These are phyloP conservation scores for Dendrolimus houi DNA, from an alignment of 2,888 invertebrate species.

Conservation along the genomic window DNA sequence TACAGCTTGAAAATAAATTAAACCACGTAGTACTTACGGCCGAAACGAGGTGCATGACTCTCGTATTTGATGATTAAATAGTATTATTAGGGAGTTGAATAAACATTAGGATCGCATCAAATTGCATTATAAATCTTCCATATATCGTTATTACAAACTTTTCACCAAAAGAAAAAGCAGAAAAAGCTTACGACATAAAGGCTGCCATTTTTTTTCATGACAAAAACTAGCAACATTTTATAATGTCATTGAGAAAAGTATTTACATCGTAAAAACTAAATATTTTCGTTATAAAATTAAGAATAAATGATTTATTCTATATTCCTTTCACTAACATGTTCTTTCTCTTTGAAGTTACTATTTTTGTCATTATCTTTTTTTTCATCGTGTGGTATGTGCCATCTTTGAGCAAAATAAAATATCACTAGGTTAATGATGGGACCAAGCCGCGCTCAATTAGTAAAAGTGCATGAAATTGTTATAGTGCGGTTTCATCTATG, in stretches of 20 bases:
- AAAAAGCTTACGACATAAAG: slow-evolving; percentile 74
- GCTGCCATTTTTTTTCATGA: slow-evolving; percentile 68
- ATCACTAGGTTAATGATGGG: too few relatives aligned
- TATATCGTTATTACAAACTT: slow-evolving; percentile 54
- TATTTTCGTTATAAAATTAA: too few relatives aligned
- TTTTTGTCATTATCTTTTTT: too few relatives aligned
- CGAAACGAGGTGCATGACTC: slow-evolving; percentile 51
- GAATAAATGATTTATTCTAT: too few relatives aligned
- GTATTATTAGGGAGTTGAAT: slow-evolving; percentile 30
- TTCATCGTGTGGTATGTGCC: too few relatives aligned
- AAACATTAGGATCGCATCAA: slow-evolving; percentile 37
- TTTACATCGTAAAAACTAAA: not conserved
- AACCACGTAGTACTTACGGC: slow-evolving; percentile 72
- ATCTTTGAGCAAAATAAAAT: too few relatives aligned
- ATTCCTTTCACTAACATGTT: too few relatives aligned
- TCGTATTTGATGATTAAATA: slow-evolving; percentile 37
- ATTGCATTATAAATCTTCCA: slow-evolving; percentile 51
- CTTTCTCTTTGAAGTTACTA: too few relatives aligned
- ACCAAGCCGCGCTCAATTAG: too few relatives aligned
- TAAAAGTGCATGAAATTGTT: too few relatives aligned
- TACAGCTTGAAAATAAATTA: slow-evolving; percentile 44
- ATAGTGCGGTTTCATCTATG: too few relatives aligned
- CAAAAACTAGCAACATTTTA: slow-evolving; percentile 51
- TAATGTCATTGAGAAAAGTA: slow-evolving; percentile 23
- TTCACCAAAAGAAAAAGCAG: slow-evolving; percentile 53